Evolutionary conservation across 2,888 invertebrate species (phyloP), one percentile per base, ranked within the genome.

Genomic region (Eumacrocentrus americanus): DNA sequence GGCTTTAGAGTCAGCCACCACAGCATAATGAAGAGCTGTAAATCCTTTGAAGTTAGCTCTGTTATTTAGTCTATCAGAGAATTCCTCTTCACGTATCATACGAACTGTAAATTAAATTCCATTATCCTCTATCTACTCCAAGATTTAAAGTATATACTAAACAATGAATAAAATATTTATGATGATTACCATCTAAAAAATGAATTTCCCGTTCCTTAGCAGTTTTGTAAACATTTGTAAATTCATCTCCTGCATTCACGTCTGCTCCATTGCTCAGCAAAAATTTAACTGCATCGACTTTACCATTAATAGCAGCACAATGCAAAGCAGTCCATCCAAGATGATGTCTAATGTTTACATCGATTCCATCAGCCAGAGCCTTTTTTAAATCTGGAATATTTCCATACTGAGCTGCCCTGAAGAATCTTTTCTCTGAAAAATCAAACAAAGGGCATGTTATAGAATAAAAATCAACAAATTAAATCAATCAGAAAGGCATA

Each of bases 241-340:
- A 95, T 60, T 89, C 88, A 81, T 93, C 93, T 42, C 85, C 87
- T 29, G 87, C 73, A 81, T 94, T 90, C 1, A 90, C 87, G 76
- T 92, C 88, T 22, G 93, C 94, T n/a, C 94, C 94, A 55, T 86
- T 84, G n/a, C 85, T 82, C 56, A 91, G 77, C 61, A 92, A 81
- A 66, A 86, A 82, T 70, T 83, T 82, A 20, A 90, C 85, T 59
- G 84, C 84, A 14, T 85, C 84, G 12, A 82, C 71, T 73, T 87
- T 87, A 64, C 89, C 89, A 82, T 92, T 93, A 35, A 94, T 89
- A 7, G 91, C 90, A 34, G 95, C 95, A 50, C 89, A 87, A 82
- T 94, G 93, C 29, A 95, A 83, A 22, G 93, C 87, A 11, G 92
- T 93, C 95, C 95, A 95, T 51, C 95, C 95, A 47, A 94, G 83